Conservation (phyloP, 2,888 invertebrate genomes). For the Neoaliturus tenellus region DNA sequence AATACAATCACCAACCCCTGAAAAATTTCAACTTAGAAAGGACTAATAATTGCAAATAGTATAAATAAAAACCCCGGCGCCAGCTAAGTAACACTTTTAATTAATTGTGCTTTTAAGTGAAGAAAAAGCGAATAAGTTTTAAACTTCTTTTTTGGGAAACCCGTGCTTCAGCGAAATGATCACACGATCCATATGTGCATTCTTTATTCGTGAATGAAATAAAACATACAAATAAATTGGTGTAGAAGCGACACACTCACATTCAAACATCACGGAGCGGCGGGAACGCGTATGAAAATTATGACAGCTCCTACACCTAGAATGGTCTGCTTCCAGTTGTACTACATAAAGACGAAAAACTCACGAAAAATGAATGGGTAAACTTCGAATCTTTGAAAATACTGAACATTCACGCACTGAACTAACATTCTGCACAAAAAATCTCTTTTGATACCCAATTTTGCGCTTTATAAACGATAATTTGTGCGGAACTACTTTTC, state of each 20-base stretch:
- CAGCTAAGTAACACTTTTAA: too few relatives aligned
- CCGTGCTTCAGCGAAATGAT: too few relatives aligned
- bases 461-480: not conserved
- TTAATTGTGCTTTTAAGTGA: too few relatives aligned
- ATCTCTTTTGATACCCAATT: not conserved
- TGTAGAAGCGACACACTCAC: not conserved
- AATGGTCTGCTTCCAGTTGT: slow-evolving; percentile 23
- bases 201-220: too few relatives aligned
- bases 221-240: not conserved
- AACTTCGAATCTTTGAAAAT: not conserved
- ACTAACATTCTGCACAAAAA: not conserved
- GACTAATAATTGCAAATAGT: too few relatives aligned
- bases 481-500: slow-evolving; percentile 30
- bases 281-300: slow-evolving; percentile 22
- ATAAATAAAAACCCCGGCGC: too few relatives aligned
- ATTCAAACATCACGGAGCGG: not conserved
- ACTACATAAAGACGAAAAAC: not conserved
- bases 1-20: too few relatives aligned
- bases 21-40: too few relatives aligned
- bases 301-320: slow-evolving; percentile 8
- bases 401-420: too few relatives aligned
- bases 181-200: too few relatives aligned
- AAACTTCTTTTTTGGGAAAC: too few relatives aligned
- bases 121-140: too few relatives aligned
- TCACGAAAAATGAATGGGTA: slow-evolving; percentile 7